Evolutionary conservation across 2,888 invertebrate genomes (phyloP).

Genomic region (Epirrhoe tristata): DNA sequence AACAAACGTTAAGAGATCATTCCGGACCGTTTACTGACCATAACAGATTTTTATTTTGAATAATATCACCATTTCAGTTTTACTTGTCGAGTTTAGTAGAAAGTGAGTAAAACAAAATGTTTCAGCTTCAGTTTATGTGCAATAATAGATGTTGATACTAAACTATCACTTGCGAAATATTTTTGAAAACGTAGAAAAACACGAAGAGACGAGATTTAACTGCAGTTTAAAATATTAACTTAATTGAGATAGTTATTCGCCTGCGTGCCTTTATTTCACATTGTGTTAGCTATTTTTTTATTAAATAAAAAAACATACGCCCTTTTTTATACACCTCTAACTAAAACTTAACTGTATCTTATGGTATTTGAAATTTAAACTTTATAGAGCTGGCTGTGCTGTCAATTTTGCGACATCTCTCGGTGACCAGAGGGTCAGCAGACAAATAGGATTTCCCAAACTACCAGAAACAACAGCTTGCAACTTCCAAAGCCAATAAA

Average conservation of each 20-base stretch:
- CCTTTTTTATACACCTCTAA: too few species aligned
- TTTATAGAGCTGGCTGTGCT: background rate
- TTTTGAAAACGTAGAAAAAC: background rate
- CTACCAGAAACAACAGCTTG: slow-evolving; percentile 26
- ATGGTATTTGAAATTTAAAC: too few species aligned
- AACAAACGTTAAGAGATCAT: slow-evolving; percentile 39
- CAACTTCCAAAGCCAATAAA: slow-evolving; percentile 40
- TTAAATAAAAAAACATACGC: too few species aligned
- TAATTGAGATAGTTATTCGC: too few species aligned
- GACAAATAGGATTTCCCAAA: slow-evolving; percentile 29
- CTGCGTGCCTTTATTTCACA: too few species aligned
- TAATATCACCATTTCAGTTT: slow-evolving; percentile 28
- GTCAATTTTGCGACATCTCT: slow-evolving; percentile 3
- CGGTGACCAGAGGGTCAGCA: slow-evolving; percentile 11
- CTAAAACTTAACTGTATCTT: too few species aligned
- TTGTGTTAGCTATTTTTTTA: too few species aligned
- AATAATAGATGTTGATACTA: background rate
- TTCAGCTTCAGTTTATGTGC: slow-evolving; percentile 3
- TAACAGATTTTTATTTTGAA: slow-evolving; percentile 37
- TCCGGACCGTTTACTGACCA: slow-evolving; percentile 42
- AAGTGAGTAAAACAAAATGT: slow-evolving; percentile 22
- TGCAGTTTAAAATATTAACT: too few species aligned
- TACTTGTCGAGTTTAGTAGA: slow-evolving; percentile 22
- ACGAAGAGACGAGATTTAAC: too few species aligned
- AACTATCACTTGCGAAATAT: slow-evolving; percentile 13